Base-by-base conservation (phyloP, 2,797 vertebrate genomes). In the Chelon labrosus region DNA sequence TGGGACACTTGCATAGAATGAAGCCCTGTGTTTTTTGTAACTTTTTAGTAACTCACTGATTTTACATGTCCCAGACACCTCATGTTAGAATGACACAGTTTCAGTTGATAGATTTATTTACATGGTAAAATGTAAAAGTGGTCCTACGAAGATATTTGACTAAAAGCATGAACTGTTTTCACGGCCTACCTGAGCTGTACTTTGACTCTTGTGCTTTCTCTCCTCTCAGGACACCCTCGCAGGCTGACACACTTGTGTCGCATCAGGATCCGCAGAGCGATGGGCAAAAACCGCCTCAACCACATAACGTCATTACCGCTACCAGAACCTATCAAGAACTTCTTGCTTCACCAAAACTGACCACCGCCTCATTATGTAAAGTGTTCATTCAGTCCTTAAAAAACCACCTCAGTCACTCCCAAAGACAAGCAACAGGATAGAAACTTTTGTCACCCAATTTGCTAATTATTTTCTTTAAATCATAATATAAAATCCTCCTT, bases 191-290 rank as follows among this genome's bases (percentile, higher is more conserved):
- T 46, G 25, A 16, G n/a, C 25, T 63, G n/a, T 10, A 44, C 8
- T 9, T 4, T 4, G 22, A 47, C 39, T 52, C 17, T 10, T 64
- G 44, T 38, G 35, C 3, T 44, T 8, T 49, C n/a, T 61, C 65
- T 52, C 25, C 58, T 60, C 70, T 42, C 85, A 98, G 97, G 93
- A 85, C 37, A 54, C 61, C 92, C 97, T 56, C 92, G 88, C 42
- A 92, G 94, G 76, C 86, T 99, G 90, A 93, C 96, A 39, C 88
- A 93, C 53, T 69, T 96, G 83, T 98, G 97, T 87, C 97, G 97
- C 35, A 95, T 98, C 81, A 70, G 90, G 25, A 95, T 98, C 47
- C 94, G 97, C 61, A 94, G 89, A 86, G 79, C 88, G 1, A 93
- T 98, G 73, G 96, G 96, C 78, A 99, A 98, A 88, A 60, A 75